Evolutionary conservation across 2,797 vertebrate genomes (phyloP).

Genomic region (Bothrops alternatus): DNA sequence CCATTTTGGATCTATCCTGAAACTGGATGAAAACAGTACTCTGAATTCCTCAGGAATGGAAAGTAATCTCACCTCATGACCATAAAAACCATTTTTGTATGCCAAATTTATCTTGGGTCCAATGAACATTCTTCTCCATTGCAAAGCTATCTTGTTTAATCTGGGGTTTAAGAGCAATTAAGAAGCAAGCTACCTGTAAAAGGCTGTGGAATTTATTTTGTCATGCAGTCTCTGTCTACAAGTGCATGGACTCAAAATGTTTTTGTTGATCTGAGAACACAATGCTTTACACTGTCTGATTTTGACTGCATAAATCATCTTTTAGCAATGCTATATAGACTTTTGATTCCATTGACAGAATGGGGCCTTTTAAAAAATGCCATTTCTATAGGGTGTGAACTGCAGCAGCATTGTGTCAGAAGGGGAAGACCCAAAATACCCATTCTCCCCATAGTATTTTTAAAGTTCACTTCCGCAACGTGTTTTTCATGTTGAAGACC

Average conservation of each 20-base stretch:
- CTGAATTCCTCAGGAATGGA: not conserved
- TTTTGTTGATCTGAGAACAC: not conserved
- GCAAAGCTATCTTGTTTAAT: slow-evolving; percentile 1
- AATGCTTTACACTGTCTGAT: slow-evolving; percentile 29
- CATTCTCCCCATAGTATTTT: not conserved
- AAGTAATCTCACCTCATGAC: not conserved
- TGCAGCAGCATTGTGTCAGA: not conserved
- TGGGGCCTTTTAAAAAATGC: not conserved
- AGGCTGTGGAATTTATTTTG: slow-evolving; percentile 32
- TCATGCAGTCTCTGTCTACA: not conserved
- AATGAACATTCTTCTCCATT: not conserved
- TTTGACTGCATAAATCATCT: slow-evolving; percentile 37
- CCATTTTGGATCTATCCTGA: slow-evolving; percentile 4
- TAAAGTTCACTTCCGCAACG: not conserved
- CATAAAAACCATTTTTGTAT: not conserved
- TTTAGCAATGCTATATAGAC: not conserved
- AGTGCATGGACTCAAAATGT: slow-evolving; percentile 31
- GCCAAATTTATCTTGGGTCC: not conserved
- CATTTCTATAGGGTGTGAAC: not conserved
- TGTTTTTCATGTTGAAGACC: not conserved
- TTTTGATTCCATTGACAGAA: not conserved
- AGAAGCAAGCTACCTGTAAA: slow-evolving; percentile 9
- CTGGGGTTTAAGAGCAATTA: not conserved
- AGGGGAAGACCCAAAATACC: not conserved
- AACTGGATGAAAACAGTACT: not conserved